Evolutionary conservation across 2,113 vertebrate genomes (phyloP).

Genomic region (Axis porcinus): DNA sequence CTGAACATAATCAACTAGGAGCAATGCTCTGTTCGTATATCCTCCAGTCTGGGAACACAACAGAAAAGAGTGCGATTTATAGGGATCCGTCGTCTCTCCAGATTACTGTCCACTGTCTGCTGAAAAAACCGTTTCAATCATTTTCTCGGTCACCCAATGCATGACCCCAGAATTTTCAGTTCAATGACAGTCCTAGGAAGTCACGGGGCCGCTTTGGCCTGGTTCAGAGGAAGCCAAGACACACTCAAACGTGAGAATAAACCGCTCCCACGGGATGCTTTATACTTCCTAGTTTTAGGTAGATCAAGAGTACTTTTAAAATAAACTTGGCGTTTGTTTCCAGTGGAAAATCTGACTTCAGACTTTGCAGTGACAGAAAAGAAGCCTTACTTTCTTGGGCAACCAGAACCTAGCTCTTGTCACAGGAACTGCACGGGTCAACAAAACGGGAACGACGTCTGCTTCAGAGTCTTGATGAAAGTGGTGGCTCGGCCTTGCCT

Average conservation of each 20-base stretch:
- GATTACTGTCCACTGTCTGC: neutral
- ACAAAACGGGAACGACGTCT: neutral
- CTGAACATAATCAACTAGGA: neutral
- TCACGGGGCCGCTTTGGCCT: neutral
- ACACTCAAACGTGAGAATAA: neutral
- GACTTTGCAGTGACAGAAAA: neutral
- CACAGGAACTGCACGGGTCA: neutral
- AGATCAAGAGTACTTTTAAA: slow-evolving; percentile 47
- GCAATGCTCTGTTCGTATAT: neutral
- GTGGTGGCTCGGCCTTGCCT: neutral
- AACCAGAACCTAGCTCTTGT: neutral
- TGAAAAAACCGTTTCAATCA: neutral
- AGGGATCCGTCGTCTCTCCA: neutral
- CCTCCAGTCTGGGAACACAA: neutral
- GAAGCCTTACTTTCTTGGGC: neutral
- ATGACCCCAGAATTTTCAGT: neutral
- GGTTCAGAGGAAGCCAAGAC: slow-evolving; percentile 1
- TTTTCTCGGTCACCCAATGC: neutral
- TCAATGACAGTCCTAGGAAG: neutral
- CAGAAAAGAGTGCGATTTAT: rapidly evolving
- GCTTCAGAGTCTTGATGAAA: rapidly evolving
- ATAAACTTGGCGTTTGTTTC: slow-evolving; percentile 41
- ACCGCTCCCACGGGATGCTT: neutral
- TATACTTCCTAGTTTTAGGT: slow-evolving; percentile 26
- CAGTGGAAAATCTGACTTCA: slow-evolving; percentile 53